Evolutionary conservation across 1,140 invertebrate species (phyloP), one percentile per base, ranked within the genome.

Genomic region (Acromyrmex heyeri): DNA sequence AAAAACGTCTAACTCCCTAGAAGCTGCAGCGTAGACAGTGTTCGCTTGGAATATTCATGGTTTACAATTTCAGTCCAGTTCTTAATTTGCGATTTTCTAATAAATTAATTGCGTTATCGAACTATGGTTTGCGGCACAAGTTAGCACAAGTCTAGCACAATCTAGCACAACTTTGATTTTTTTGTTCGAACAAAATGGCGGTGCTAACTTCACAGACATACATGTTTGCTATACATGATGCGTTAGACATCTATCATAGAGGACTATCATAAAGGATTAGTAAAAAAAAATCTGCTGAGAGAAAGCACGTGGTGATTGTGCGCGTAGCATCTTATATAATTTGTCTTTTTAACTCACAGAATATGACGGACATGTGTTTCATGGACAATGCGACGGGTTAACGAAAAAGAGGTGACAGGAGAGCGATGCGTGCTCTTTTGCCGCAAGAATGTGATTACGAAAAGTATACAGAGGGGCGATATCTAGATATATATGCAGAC

Each of bases 281-380:
- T 48, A 5, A n/a, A 24, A 48, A 44, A 82, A 50, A 50, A 57
- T 55, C 34, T 24, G 14, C 14, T 7, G 67, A 72, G 79, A 72
- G 65, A 82, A 61, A 72, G 67, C 27, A 34, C 24, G 18, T 21
- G 53, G 12, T 12, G 53, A 44, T 7, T 14, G 21, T 16, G 30
- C 5, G 30, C 4, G 5, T 34, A 27, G 59, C 24, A 65, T 24
- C 38, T 24, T 8, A 48, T 81, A 12, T 27, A 81, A 82, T 72
- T 82, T 61, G 38, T 14, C 24, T 38, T 73, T 73, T 83, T 73
- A 83, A 83, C 73, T 73, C 38, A 16, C 79, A 50, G 24, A 67
- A 44, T 21, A 5, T 30, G 30, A 30, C 30, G 30, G 3, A 30
- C 30, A 44, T 53, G 62, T 44, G 10, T 70, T 59, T 59, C 18